phyloP scores from a whole-genome alignment of 2,888 invertebrate genomes.

The Leistus spinibarbis region DNA sequence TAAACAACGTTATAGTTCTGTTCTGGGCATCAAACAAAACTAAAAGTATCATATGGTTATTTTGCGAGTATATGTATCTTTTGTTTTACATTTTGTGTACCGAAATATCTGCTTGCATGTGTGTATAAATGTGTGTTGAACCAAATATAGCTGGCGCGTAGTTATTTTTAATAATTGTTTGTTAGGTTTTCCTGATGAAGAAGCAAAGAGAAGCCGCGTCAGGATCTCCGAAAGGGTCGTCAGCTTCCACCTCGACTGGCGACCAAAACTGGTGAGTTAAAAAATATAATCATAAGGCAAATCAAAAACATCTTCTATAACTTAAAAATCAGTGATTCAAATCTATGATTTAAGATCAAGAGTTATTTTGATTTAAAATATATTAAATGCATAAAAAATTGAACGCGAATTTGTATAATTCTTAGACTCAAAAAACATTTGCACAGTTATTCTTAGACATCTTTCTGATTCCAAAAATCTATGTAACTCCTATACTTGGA shows the following conservation, averaged over 20 bases:
- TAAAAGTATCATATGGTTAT: not conserved
- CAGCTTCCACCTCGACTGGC: conserved; percentile 68
- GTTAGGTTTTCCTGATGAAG: conserved; percentile 79
- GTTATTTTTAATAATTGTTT: conserved; percentile 37
- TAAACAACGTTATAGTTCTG: not conserved
- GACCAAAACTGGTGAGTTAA: conserved; percentile 76
- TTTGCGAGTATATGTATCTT: conserved; percentile 10
- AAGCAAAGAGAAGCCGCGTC: conserved; percentile 80
- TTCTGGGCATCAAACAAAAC: not conserved
- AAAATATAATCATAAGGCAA: not conserved
- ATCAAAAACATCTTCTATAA: no score
- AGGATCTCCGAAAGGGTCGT: conserved; percentile 67
- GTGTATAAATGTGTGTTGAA: not conserved
- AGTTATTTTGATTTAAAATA: no score
- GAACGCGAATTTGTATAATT: no score
- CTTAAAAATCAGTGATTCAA: no score
- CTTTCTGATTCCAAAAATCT: no score
- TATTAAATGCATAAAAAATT: no score
- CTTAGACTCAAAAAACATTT: no score
- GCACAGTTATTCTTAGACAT: no score
- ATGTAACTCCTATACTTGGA: no score
- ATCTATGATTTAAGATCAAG: no score
- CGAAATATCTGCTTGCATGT: conserved; percentile 15
- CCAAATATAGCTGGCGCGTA: not conserved
- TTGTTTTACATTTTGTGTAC: conserved; percentile 28